Evolutionary conservation across 2,797 vertebrate species (phyloP), one percentile per base, ranked within the genome.

Genomic region (Acrossocheilus wenchowensis): DNA sequence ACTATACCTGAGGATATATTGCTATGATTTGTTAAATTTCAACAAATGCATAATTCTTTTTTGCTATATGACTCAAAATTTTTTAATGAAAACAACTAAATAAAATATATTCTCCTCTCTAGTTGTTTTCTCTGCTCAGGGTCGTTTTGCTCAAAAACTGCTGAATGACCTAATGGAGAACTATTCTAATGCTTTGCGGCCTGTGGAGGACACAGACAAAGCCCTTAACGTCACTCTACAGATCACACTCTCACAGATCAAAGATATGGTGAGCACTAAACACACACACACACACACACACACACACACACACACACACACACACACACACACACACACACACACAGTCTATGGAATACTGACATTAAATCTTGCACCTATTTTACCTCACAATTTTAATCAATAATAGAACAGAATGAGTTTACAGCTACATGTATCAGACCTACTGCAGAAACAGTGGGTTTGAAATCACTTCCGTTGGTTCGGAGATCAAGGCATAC

Each of bases 191-290:
- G 97, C 97, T 79, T 93, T 99, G 82, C 96, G 97, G 88, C 98
- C 98, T 0, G 98, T 99, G 39, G 97, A 98, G 87, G 98, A 99
- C 91, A 99, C 98, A 43, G 98, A 99, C 90, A 93, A 95, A 88
- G 97, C 97, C 26, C 92, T 99, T 83, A 99, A 99, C 41, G 98
- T 99, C 87, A 98, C 97, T 0, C 95, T 99, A 90, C 98, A 99
- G 94, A 97, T 99, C 91, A 99, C 98, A 0, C 94, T 99, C 73
- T 99, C 97, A 36, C 98, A 99, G 94, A 99, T 99, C 91, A 99
- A 99, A 94, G 98, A 99, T 88, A 98, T 99, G 97, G 98, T 99
- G 90, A 96, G 97, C 92, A 77, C 74, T 72, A 34, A 39, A 80
- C 82, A 34, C 62, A 66, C 30, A 66, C 62, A 64, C 60, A 12